Conservation (phyloP, 2,797 vertebrate genomes). For the Hypotaenidia okinawae region DNA sequence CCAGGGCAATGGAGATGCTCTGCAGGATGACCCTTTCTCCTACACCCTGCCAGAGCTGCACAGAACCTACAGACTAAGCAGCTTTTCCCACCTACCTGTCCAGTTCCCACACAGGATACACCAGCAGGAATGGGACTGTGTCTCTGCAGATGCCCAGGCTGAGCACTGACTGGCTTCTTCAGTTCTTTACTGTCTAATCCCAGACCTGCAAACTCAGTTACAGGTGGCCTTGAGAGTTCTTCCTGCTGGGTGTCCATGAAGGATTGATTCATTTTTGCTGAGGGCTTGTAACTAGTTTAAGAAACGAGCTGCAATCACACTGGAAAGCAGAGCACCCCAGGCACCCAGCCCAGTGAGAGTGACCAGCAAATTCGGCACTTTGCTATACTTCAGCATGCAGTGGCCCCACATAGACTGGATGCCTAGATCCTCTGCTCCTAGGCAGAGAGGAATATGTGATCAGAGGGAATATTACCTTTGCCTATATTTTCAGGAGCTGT, state of each 20-base stretch:
- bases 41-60: not conserved
- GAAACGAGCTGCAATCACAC: not conserved
- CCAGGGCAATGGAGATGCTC: not conserved
- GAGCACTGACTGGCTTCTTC: not conserved
- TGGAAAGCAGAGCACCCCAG: not conserved
- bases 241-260: not conserved
- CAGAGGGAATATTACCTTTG: not conserved
- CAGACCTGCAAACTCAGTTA: not conserved
- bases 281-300: not conserved
- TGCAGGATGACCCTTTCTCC: not conserved
- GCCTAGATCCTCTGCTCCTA: not conserved
- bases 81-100: not conserved
- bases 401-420: not conserved
- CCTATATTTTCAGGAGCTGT: not conserved
- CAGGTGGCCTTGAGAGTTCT: not conserved
- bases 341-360: not conserved
- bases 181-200: not conserved
- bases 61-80: not conserved
- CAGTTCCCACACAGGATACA: not conserved
- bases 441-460: not conserved
- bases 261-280: not conserved
- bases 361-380: not conserved
- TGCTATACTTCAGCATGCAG: rapidly evolving
- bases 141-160: not conserved
- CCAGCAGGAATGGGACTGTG: not conserved